Evolutionary conservation across 35 echinoderm and acorn worm species (phyloP).

Genomic region (Holothuria glaberrima): DNA sequence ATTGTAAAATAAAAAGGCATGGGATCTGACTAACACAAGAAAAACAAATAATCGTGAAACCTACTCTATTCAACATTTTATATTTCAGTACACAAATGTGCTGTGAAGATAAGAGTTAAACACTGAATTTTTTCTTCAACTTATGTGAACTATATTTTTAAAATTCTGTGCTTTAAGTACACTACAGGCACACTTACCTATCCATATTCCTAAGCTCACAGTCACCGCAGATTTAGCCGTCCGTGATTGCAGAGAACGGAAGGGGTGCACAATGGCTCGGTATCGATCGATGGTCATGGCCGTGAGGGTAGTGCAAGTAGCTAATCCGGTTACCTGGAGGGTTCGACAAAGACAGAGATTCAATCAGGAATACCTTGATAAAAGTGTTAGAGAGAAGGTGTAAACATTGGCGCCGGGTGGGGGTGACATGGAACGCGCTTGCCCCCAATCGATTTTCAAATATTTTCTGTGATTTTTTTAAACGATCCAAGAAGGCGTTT

Average conservation of each 20-base stretch:
- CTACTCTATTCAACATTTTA: too few species aligned
- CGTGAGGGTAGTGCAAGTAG: conserved; percentile 91
- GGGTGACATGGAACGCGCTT: not conserved
- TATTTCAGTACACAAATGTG: too few species aligned
- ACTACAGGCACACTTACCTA: conserved; percentile 57
- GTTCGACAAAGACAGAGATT: not conserved
- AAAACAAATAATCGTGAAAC: too few species aligned
- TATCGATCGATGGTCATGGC: conserved; percentile 96
- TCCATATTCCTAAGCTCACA: conserved; percentile 80
- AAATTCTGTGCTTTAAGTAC: too few species aligned
- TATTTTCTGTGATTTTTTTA: too few species aligned
- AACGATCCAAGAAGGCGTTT: too few species aligned
- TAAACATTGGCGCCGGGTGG: not conserved
- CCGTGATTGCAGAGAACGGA: conserved; percentile 86
- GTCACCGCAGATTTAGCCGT: conserved; percentile 66
- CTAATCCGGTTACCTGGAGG: conserved; percentile 83
- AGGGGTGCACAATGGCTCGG: conserved; percentile 83
- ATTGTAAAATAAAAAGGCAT: too few species aligned
- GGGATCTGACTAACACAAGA: too few species aligned
- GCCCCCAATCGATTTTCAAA: too few species aligned
- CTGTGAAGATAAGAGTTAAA: too few species aligned
- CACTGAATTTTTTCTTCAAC: too few species aligned
- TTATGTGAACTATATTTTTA: too few species aligned
- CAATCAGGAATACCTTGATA: not conserved
- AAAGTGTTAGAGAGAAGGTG: not conserved